These are phyloP conservation scores for Notarius quadriscutis DNA, from an alignment of 2,113 vertebrate species.

Conservation along the genomic window DNA sequence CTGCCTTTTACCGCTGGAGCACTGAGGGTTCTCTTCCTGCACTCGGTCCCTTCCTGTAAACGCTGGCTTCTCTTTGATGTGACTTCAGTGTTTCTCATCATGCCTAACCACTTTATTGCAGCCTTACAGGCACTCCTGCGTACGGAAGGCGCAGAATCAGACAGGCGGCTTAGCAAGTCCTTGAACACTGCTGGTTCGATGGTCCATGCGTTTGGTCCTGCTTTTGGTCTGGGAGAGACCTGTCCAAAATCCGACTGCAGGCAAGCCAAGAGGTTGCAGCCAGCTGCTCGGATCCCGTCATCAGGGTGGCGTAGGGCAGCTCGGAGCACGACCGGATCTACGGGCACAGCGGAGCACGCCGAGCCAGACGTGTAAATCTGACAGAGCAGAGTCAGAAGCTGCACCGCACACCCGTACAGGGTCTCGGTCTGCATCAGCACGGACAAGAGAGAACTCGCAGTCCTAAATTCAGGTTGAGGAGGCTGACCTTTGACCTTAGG, in stretches of 20 bases:
- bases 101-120: constrained; percentile 70
- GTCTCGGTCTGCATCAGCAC: constrained; percentile 63
- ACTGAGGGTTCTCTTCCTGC: background rate
- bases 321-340: constrained; percentile 67
- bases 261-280: constrained; percentile 82
- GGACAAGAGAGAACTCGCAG: constrained; percentile 68
- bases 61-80: background rate
- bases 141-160: constrained; percentile 61
- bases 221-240: background rate
- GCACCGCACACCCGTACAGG: constrained; percentile 67
- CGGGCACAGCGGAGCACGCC: constrained; percentile 55
- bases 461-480: constrained; percentile 46
- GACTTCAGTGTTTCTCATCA: constrained; percentile 45
- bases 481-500: constrained; percentile 15
- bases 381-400: constrained; percentile 82
- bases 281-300: constrained; percentile 73
- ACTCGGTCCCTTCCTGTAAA: background rate
- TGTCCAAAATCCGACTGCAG: constrained; percentile 52
- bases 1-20: constrained; percentile 6
- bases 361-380: constrained; percentile 56
- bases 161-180: constrained; percentile 61
- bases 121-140: constrained; percentile 66
- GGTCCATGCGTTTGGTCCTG: background rate
- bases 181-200: constrained; percentile 61
- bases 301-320: constrained; percentile 69